These are phyloP conservation scores for Centroberyx gerrardi DNA, from an alignment of 2,797 vertebrate genomes.

Conservation along the genomic window DNA sequence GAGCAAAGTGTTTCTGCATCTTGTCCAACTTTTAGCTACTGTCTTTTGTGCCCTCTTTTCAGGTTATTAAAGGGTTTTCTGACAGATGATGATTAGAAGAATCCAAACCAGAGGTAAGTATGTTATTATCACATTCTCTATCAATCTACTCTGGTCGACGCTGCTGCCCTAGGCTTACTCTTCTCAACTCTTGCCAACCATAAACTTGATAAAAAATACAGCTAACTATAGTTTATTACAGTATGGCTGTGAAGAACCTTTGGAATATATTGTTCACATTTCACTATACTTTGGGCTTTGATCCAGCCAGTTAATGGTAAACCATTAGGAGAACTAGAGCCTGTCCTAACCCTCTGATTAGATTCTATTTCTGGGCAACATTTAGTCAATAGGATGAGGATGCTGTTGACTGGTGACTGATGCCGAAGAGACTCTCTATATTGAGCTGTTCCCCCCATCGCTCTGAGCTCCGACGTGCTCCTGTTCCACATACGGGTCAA, in stretches of 20 bases:
- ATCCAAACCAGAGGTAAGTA: constrained; percentile 53
- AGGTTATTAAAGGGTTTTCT: constrained; percentile 55
- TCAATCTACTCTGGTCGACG: constrained; percentile 28
- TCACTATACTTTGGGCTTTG: constrained; percentile 73
- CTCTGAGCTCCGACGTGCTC: constrained; percentile 78
- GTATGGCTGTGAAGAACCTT: constrained; percentile 40
- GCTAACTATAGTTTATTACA: constrained; percentile 2
- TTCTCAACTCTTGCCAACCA: constrained; percentile 17
- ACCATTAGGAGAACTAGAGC: constrained; percentile 80
- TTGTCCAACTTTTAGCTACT: constrained; percentile 20
- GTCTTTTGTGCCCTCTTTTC: constrained; percentile 32
- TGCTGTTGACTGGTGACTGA: constrained; percentile 83
- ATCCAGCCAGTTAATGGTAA: constrained; percentile 80
- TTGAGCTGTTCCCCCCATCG: constrained; percentile 79
- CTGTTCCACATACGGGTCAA: constrained; percentile 83
- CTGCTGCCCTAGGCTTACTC: constrained; percentile 1
- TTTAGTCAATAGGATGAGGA: constrained; percentile 83
- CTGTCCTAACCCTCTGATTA: constrained; percentile 81
- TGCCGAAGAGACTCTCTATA: constrained; percentile 79
- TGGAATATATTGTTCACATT: constrained; percentile 71
- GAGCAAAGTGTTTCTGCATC: constrained; percentile 31
- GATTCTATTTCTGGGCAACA: constrained; percentile 82
- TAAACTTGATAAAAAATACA: neutral
- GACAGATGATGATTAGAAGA: constrained; percentile 52
- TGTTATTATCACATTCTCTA: constrained; percentile 40